Evolutionary conservation across 2,797 vertebrate genomes (phyloP).

Genomic region (Nannoperca australis): DNA sequence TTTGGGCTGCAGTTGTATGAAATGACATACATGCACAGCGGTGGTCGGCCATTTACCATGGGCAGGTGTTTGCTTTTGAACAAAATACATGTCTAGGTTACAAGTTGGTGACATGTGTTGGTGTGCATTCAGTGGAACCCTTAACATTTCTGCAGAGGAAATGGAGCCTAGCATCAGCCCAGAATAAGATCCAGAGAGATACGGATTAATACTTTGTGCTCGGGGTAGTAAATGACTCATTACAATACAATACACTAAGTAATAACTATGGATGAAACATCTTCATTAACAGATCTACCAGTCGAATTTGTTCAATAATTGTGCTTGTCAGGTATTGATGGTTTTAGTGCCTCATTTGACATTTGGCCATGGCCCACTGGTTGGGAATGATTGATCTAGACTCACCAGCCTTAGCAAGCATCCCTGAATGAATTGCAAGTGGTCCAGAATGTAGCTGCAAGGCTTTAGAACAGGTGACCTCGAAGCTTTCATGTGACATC

Average conservation of each 20-base stretch:
- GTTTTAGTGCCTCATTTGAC: too few species aligned
- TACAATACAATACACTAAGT: neutral
- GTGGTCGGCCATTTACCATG: neutral
- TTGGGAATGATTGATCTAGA: too few species aligned
- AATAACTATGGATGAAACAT: neutral
- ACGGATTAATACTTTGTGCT: slow-evolving; percentile 1
- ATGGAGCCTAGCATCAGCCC: neutral
- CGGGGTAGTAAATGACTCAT: slow-evolving; percentile 10
- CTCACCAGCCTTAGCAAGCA: neutral
- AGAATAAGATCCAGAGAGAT: neutral
- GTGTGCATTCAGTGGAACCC: neutral
- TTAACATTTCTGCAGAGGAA: neutral
- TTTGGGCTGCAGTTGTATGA: slow-evolving; percentile 1
- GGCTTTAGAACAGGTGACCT: neutral
- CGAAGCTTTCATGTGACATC: neutral
- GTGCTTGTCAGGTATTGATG: neutral
- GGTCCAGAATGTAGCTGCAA: too few species aligned
- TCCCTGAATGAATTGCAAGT: neutral
- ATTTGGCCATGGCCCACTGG: too few species aligned
- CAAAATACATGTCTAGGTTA: neutral
- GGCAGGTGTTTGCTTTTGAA: neutral
- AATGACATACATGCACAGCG: neutral
- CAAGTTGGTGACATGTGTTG: neutral
- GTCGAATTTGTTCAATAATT: neutral
- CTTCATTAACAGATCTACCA: neutral